phyloP scores from a whole-genome alignment of 2,888 invertebrate genomes.

The Abrostola triplasia region DNA sequence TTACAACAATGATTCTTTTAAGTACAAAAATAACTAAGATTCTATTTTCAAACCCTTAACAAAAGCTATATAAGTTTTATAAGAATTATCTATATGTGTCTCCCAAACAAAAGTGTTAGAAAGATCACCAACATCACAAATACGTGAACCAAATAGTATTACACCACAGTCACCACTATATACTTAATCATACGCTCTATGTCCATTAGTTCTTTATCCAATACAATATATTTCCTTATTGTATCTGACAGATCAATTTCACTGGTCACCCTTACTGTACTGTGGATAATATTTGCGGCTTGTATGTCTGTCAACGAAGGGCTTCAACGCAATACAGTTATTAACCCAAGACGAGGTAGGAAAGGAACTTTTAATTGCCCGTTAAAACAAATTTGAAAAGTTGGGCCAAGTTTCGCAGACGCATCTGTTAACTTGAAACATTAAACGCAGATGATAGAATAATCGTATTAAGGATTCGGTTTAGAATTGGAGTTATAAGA shows the following conservation, averaged over 20 bases:
- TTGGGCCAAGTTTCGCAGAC: constrained; percentile 61
- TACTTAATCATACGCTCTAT: constrained; percentile 2
- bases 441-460: constrained; percentile 58
- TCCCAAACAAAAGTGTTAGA: too few species aligned
- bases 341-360: constrained; percentile 46
- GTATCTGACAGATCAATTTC: constrained; percentile 1
- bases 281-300: constrained; percentile 5
- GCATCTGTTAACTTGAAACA: constrained; percentile 68
- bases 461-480: constrained; percentile 48
- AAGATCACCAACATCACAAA: too few species aligned
- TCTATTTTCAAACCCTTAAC: too few species aligned
- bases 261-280: background rate
- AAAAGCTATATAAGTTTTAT: too few species aligned
- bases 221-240: constrained; percentile 1
- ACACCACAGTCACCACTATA: background rate
- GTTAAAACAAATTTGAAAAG: constrained; percentile 73
- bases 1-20: too few species aligned
- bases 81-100: too few species aligned
- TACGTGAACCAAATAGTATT: background rate
- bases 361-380: constrained; percentile 73
- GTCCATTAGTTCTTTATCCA: background rate
- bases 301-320: background rate
- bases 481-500: constrained; percentile 30
- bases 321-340: constrained; percentile 36
- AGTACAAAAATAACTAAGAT: too few species aligned